These are phyloP conservation scores for Drosophila siamana DNA, from an alignment of 2,888 invertebrate species.

Conservation along the genomic window DNA sequence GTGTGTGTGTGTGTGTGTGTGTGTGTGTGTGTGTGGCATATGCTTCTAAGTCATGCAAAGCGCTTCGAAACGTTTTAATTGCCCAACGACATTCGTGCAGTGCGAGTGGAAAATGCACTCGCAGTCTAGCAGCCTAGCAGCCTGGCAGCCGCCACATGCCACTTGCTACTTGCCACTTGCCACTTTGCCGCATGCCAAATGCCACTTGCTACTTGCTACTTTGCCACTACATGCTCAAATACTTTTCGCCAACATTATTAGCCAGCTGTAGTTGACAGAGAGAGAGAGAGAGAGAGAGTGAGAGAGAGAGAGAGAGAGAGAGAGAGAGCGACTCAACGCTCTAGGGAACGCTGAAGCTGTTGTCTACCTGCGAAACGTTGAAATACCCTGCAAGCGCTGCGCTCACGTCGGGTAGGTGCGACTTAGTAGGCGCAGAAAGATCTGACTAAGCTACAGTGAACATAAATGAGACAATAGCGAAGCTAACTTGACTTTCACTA, in stretches of 20 bases:
- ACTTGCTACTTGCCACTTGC: slow-evolving; percentile 19
- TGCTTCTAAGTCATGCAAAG: slow-evolving; percentile 77
- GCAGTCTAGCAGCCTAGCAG: slow-evolving; percentile 11
- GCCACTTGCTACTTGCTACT: slow-evolving; percentile 3
- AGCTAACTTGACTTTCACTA: too few species aligned
- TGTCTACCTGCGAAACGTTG: too few species aligned
- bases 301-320: neutral
- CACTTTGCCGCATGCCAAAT: slow-evolving; percentile 2
- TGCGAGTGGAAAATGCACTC: slow-evolving; percentile 53
- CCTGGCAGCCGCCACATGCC: slow-evolving; percentile 6
- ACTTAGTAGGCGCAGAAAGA: too few species aligned
- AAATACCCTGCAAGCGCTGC: neutral
- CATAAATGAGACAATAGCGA: too few species aligned
- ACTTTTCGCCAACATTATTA: neutral
- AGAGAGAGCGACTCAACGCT: too few species aligned
- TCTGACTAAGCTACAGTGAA: too few species aligned
- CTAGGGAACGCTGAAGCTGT: too few species aligned
- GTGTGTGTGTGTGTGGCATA: slow-evolving; percentile 36
- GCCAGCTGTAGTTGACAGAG: neutral
- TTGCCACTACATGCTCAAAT: neutral
- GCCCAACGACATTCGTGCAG: slow-evolving; percentile 50
- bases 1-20: slow-evolving; percentile 23
- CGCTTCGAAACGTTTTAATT: slow-evolving; percentile 67
- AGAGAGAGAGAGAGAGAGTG: neutral
- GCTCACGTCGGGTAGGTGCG: neutral